Percentiles rank a stretch among this genome's conserved stretches.
These are phyloP conservation scores for Cryptus viduatorius DNA, from an alignment of 2,888 invertebrate genomes.

Conservation along the genomic window DNA sequence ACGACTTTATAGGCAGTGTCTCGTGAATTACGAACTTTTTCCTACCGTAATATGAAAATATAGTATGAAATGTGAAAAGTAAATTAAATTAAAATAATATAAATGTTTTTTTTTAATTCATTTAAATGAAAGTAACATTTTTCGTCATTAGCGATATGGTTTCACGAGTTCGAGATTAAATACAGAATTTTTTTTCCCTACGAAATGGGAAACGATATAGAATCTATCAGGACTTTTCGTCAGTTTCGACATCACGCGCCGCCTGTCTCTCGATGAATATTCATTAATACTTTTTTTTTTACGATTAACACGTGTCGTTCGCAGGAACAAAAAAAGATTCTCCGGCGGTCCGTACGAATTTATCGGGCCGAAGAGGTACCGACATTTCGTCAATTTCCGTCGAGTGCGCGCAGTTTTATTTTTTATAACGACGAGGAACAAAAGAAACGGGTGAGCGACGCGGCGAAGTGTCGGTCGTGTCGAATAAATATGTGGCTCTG, in stretches of 20 bases:
- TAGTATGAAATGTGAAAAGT: neutral
- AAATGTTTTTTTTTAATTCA: too few species aligned
- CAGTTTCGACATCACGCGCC: conserved; percentile 49
- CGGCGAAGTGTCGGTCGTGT: neutral
- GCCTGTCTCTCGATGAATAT: conserved; percentile 53
- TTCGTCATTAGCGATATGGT: neutral
- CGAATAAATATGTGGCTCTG: neutral
- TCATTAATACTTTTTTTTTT: conserved; percentile 54
- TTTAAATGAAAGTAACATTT: neutral
- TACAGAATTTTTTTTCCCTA: neutral
- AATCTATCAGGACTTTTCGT: conserved; percentile 15
- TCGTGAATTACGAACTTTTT: neutral
- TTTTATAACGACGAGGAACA: neutral
- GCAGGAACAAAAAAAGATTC: conserved; percentile 22
- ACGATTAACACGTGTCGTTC: conserved; percentile 36
- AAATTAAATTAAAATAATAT: neutral
- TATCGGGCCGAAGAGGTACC: neutral
- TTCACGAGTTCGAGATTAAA: neutral
- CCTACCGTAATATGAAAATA: neutral
- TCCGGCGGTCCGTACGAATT: conserved; percentile 1
- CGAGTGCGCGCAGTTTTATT: neutral
- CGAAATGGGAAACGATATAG: conserved; percentile 16
- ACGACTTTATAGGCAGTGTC: neutral
- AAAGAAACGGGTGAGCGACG: conserved; percentile 2
- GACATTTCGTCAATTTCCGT: conserved; percentile 19